Conservation (phyloP, 2,797 vertebrate species). For the Xerus rutilus region DNA sequence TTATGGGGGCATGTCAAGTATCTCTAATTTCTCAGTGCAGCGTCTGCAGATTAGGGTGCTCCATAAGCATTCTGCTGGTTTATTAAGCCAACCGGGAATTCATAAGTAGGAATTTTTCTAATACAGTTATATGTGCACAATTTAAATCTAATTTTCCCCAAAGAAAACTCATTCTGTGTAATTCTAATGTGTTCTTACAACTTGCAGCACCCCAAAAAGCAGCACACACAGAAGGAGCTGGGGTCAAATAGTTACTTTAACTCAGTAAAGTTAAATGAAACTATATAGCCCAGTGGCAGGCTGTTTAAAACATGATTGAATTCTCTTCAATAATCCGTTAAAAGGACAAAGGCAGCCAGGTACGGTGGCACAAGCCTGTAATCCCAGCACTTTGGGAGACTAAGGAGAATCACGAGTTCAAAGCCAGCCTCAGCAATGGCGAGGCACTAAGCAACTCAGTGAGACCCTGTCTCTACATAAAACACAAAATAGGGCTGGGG, state of each 20-base stretch:
- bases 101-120: background rate
- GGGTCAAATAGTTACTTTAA: background rate
- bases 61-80: background rate
- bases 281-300: background rate
- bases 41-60: conserved; percentile 9
- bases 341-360: background rate
- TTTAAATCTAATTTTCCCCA: conserved; percentile 36
- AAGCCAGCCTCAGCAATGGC: too few relatives aligned
- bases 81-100: conserved; percentile 4
- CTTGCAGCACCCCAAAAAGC: background rate
- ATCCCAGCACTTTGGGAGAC: too few relatives aligned
- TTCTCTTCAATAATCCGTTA: conserved; percentile 21
- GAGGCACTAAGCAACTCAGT: too few relatives aligned
- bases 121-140: background rate
- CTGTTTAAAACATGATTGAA: background rate
- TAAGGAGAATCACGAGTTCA: too few relatives aligned
- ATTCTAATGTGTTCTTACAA: background rate
- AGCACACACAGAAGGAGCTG: background rate
- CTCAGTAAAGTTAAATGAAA: background rate
- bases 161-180: conserved; percentile 38
- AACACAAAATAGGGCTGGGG: too few relatives aligned
- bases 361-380: too few relatives aligned
- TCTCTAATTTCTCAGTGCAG: background rate
- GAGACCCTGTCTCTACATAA: too few relatives aligned
- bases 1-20: background rate